Evolutionary conservation across 1,140 invertebrate genomes (phyloP).

Genomic region (Spodoptera frugiperda): DNA sequence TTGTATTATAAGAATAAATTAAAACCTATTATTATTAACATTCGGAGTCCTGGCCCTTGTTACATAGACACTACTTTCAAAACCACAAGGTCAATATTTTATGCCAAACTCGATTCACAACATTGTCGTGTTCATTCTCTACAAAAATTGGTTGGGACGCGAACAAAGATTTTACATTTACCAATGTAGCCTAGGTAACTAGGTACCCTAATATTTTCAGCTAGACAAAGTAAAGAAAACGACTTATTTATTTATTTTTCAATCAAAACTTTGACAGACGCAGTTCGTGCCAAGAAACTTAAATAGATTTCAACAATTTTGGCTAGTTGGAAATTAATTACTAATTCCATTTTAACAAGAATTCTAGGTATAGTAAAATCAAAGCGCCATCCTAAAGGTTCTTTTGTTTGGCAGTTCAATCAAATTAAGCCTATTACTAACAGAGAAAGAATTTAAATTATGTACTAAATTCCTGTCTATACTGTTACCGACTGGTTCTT

Average conservation of each 20-base stretch:
- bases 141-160: too few species aligned
- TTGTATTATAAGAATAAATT: too few species aligned
- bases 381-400: neutral
- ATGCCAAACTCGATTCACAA: too few species aligned
- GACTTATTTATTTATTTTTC: constrained; percentile 9
- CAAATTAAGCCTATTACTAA: neutral
- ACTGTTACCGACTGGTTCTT: neutral
- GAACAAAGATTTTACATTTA: too few species aligned
- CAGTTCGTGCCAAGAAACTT: neutral
- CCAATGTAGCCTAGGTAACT: too few species aligned
- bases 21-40: too few species aligned
- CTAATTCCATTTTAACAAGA: neutral
- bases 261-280: neutral
- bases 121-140: too few species aligned
- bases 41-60: too few species aligned
- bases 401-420: constrained; percentile 1
- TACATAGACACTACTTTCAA: too few species aligned
- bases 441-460: neutral
- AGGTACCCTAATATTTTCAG: neutral
- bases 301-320: neutral
- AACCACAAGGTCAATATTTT: too few species aligned
- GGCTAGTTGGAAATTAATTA: constrained; percentile 18
- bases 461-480: too few species aligned
- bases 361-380: constrained; percentile 1
- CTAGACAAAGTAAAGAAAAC: neutral